Evolutionary conservation across 2,888 invertebrate genomes (phyloP), one percentile per base, ranked within the genome.

Genomic region (Meiosimyza decipiens): DNA sequence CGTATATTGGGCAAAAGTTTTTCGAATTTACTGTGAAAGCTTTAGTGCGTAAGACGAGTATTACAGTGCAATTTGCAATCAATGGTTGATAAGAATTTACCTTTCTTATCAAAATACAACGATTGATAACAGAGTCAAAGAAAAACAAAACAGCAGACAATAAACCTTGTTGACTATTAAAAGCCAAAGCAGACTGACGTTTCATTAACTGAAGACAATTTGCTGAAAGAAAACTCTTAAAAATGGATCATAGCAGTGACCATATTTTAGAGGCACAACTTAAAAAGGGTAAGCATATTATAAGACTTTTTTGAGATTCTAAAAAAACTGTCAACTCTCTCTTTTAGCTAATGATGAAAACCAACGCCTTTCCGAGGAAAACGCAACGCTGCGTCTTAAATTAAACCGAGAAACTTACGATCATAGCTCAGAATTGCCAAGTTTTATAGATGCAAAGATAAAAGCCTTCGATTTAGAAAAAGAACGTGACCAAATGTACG

Each of bases 401-500:
- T 71, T 85, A 0, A 75, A 82, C 55, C 79, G 78, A 2, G 74
- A 78, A 3, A 80, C 79, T 1, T 73, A 76, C 18, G 79, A 80
- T 50, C 78, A 81, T 40, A 77, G 79, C n/a, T 77, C 80, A 4
- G 79, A 75, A 49, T 79, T 82, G 3, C 73, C 79, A 1, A 62
- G 80, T 0, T 77, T 81, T 71, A 81, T 85, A 13, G 84, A 86
- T 60, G 81, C 82, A 54, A 80, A 79, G 65, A 80, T 85, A 11
- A 75, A 75, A 64, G 80, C 79, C 1, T 82, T 78, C 15, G 77
- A 81, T 9, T 6, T 84, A 47, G 84, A 85, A 67, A 82, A 82
- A 15, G 85, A 86, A 60, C 81, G 82, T 1, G 85, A 86, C 76
- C 79, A 78, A 11, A 71, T 83, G 59, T 75, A 79, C 47, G 84